Percentiles rank a stretch among this genome's conserved stretches.
Evolutionary conservation across 2,888 invertebrate species (phyloP).

Genomic region (Physocephala rufipes): DNA sequence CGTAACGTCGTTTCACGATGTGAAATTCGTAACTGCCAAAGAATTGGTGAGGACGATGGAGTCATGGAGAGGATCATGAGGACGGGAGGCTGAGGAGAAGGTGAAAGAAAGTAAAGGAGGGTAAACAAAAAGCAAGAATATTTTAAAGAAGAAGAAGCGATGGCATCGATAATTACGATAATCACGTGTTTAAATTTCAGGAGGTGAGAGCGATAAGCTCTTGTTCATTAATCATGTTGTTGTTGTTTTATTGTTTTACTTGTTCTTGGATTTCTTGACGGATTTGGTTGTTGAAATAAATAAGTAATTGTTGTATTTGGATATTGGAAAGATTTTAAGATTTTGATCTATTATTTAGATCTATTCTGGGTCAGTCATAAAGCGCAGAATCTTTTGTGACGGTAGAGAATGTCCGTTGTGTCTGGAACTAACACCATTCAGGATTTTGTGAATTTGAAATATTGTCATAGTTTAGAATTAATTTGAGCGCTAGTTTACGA

Average conservation of each 20-base stretch:
- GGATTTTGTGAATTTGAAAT: no score
- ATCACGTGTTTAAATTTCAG: slow-evolving; percentile 21
- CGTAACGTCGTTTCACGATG: slow-evolving; percentile 18
- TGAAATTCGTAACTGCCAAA: slow-evolving; percentile 37
- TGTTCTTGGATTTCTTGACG: neutral
- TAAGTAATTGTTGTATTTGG: slow-evolving; percentile 2
- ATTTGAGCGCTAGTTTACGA: no score
- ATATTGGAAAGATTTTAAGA: no score
- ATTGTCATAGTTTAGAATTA: no score
- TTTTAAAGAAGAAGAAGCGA: neutral
- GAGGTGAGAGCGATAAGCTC: slow-evolving; percentile 4
- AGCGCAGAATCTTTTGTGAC: no score
- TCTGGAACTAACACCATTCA: no score
- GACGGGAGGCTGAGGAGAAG: neutral
- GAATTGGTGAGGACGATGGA: slow-evolving; percentile 35
- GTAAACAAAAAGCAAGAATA: neutral
- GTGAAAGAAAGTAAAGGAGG: neutral
- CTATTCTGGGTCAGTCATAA: no score
- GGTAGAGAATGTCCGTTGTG: no score
- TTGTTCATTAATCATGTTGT: slow-evolving; percentile 12
- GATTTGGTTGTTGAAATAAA: slow-evolving; percentile 12
- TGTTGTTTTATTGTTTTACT: neutral
- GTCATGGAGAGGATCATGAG: neutral
- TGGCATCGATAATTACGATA: slow-evolving; percentile 29
- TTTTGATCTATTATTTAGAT: no score